These are phyloP conservation scores for Tetrao urogallus DNA, from an alignment of 2,113 vertebrate genomes.

Conservation along the genomic window DNA sequence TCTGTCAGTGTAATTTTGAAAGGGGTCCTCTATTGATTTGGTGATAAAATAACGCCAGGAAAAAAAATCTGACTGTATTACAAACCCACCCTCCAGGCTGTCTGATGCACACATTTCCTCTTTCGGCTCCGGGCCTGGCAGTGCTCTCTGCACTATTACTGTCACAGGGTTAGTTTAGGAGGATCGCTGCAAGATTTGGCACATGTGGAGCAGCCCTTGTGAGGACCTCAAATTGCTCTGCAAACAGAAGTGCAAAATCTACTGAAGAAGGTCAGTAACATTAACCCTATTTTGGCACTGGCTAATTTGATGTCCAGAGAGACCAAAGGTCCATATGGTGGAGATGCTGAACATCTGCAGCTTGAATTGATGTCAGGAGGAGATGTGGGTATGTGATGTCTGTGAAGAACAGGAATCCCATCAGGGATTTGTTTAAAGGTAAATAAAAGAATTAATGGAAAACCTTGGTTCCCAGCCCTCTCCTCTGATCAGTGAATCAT, in stretches of 20 bases:
- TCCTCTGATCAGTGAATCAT: neutral
- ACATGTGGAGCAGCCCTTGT: neutral
- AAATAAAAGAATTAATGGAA: conserved; percentile 25
- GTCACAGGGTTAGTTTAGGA: neutral
- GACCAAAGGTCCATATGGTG: neutral
- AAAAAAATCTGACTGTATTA: neutral
- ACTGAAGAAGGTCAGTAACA: neutral
- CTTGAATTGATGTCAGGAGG: neutral
- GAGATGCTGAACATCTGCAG: neutral
- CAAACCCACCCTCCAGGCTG: neutral
- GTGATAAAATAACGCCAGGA: neutral
- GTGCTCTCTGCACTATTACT: neutral
- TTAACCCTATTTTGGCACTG: conserved; percentile 6
- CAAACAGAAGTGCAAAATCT: conserved; percentile 9
- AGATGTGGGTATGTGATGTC: neutral
- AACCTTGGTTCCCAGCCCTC: neutral
- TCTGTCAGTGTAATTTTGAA: neutral
- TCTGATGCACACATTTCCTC: neutral
- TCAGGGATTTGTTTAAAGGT: neutral
- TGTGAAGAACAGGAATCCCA: neutral
- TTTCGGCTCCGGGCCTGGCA: neutral
- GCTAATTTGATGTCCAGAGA: neutral
- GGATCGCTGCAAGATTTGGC: neutral
- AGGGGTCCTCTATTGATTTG: neutral
- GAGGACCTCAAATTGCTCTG: neutral